phyloP scores from a whole-genome alignment of 2,113 vertebrate genomes.

The Myotis yumanensis region DNA sequence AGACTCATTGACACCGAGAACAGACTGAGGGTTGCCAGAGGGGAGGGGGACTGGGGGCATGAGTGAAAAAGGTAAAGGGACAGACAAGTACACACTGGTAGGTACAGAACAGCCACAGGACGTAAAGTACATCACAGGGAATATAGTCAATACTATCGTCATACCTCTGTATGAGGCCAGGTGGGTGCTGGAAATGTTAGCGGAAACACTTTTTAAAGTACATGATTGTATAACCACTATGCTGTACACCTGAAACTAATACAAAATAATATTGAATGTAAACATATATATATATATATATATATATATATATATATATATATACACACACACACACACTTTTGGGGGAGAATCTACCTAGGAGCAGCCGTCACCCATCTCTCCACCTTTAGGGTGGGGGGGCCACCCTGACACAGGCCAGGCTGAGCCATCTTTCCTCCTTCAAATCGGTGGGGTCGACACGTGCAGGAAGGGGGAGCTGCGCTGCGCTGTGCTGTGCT shows the following conservation, averaged over 20 bases:
- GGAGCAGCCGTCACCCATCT: neutral
- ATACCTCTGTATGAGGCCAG: neutral
- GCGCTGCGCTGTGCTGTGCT: neutral
- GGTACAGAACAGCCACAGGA: neutral
- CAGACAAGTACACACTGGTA: neutral
- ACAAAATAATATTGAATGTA: neutral
- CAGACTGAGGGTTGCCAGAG: neutral
- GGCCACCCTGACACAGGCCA: neutral
- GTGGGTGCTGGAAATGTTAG: neutral
- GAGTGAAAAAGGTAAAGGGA: neutral
- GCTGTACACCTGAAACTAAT: neutral
- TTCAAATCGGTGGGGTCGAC: neutral
- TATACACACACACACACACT: too few species aligned
- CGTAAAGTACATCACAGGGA: neutral
- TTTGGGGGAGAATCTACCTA: neutral
- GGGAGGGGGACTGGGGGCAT: neutral
- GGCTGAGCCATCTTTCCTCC: neutral
- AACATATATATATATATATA: neutral
- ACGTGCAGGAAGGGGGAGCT: neutral
- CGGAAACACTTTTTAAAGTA: neutral
- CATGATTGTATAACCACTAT: neutral
- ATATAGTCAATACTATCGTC: neutral
- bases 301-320: too few species aligned
- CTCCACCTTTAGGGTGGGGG: neutral
- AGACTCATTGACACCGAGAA: neutral